A percentile compares a stretch with the other conserved stretches of the same genome.
phyloP scores from a whole-genome alignment of 2,113 vertebrate genomes.

The Etheostoma cragini region DNA sequence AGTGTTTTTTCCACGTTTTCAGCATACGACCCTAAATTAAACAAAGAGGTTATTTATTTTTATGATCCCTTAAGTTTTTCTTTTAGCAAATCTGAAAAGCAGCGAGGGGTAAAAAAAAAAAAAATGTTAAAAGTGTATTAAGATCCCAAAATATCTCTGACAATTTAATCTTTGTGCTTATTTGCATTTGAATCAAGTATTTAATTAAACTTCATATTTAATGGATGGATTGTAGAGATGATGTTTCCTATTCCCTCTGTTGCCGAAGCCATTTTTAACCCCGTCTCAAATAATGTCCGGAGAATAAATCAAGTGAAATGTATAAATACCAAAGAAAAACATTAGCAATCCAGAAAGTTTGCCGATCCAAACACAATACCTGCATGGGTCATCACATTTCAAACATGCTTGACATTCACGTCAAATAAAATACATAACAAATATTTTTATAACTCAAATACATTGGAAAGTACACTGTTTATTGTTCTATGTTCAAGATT shows the following conservation, averaged over 20 bases:
- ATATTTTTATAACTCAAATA: not conserved
- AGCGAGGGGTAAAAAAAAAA: not conserved
- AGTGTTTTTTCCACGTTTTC: constrained; percentile 29
- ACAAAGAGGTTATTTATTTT: constrained; percentile 2
- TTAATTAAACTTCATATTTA: not conserved
- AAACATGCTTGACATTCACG: not conserved
- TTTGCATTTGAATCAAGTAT: constrained; percentile 14
- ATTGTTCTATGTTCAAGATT: not conserved
- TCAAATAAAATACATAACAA: not conserved
- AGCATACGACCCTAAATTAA: constrained; percentile 31
- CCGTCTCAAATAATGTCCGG: not conserved
- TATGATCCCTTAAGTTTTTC: not conserved
- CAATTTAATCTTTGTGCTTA: not conserved
- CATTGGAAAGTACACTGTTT: not conserved
- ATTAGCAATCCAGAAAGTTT: not conserved
- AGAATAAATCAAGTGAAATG: not conserved
- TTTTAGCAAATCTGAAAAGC: not conserved
- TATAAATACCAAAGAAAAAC: not conserved
- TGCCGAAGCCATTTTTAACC: not conserved
- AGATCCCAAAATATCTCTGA: not conserved
- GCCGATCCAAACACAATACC: not conserved
- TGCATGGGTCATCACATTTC: not conserved
- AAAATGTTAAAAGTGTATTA: no score
- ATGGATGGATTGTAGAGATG: not conserved
- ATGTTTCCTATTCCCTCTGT: not conserved